A percentile compares a stretch with the other conserved stretches of the same genome.
phyloP scores from a whole-genome alignment of 2,888 invertebrate genomes.

The Philopedon plagiatum region DNA sequence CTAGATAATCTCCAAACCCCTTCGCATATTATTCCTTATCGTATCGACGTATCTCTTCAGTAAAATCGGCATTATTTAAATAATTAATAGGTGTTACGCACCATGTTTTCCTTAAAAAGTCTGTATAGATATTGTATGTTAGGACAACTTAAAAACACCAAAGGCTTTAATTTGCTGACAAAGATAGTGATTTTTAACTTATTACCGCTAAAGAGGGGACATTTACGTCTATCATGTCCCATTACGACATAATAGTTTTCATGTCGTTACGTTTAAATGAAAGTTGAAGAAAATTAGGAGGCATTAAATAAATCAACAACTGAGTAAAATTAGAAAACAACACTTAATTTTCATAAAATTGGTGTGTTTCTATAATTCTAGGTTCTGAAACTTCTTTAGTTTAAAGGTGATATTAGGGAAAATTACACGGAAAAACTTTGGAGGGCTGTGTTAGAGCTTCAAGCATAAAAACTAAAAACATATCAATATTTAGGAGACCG shows the following conservation, averaged over 20 bases:
- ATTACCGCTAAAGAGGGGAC: not conserved
- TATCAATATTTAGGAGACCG: not conserved
- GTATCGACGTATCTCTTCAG: not conserved
- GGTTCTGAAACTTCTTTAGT: not conserved
- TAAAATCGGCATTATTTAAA: slow-evolving; percentile 13
- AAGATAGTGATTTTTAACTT: slow-evolving; percentile 7
- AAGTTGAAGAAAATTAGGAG: not conserved
- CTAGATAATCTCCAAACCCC: no score
- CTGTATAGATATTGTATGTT: no score
- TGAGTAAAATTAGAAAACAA: not conserved
- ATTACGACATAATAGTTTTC: not conserved
- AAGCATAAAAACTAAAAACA: not conserved
- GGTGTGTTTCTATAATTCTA: not conserved
- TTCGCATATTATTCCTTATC: not conserved
- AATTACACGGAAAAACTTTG: not conserved
- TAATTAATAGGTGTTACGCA: slow-evolving; percentile 4
- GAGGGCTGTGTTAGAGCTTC: not conserved
- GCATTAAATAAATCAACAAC: slow-evolving; percentile 9
- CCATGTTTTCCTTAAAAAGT: no score
- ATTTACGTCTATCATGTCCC: not conserved
- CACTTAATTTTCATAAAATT: slow-evolving; percentile 7
- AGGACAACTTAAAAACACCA: not conserved
- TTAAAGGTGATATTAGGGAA: not conserved
- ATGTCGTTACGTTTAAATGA: not conserved
- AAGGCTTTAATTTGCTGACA: slow-evolving; percentile 7